These are phyloP conservation scores for Drosophila barbarae DNA, from an alignment of 2,888 invertebrate genomes.

Conservation along the genomic window DNA sequence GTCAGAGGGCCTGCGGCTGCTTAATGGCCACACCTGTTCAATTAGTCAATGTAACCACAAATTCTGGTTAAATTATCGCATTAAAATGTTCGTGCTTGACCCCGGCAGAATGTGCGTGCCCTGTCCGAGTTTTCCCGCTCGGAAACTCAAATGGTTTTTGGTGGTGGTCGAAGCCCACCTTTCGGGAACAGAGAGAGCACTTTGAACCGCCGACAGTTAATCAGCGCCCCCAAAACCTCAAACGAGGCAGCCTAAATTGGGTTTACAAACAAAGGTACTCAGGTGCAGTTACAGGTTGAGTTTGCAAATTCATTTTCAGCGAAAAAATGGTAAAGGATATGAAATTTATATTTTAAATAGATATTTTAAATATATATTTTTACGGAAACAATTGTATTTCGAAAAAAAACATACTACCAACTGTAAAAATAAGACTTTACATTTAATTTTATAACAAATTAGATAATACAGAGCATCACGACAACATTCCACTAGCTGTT, in stretches of 20 bases:
- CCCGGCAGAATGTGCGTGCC: slow-evolving; percentile 71
- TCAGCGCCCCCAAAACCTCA: slow-evolving; percentile 59
- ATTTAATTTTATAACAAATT: no score
- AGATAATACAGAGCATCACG: no score
- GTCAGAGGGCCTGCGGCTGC: slow-evolving; percentile 67
- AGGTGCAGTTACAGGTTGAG: neutral
- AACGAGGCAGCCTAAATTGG: slow-evolving; percentile 10
- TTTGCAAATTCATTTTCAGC: neutral
- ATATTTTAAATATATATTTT: no score
- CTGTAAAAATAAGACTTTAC: neutral
- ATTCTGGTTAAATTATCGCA: slow-evolving; percentile 79
- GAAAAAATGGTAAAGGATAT: neutral
- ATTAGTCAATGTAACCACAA: slow-evolving; percentile 79
- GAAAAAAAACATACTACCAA: no score
- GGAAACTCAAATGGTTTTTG: slow-evolving; percentile 4
- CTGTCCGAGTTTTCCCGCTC: slow-evolving; percentile 41
- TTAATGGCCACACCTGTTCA: slow-evolving; percentile 78
- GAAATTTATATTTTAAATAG: neutral
- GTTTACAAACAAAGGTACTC: neutral
- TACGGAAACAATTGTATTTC: no score
- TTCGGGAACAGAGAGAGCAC: slow-evolving; percentile 34
- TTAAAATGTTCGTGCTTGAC: slow-evolving; percentile 79
- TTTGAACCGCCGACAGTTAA: slow-evolving; percentile 74
- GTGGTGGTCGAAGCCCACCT: neutral
- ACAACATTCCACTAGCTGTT: no score